A percentile compares a stretch with the other conserved stretches of the same genome.
phyloP scores from a whole-genome alignment of 2,797 vertebrate genomes.

The Chromis chromis region DNA sequence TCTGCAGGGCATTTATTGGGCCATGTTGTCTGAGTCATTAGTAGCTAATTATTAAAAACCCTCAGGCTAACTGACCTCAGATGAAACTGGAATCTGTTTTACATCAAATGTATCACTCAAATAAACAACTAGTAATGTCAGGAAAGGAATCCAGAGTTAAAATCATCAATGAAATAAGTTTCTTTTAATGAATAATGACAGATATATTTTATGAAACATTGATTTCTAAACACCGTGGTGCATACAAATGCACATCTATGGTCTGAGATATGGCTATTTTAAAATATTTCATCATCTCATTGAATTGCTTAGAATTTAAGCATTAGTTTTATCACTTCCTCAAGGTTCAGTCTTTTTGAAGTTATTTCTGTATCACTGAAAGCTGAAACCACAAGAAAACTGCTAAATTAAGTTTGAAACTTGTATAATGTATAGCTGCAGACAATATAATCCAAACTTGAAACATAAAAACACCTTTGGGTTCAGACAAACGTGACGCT shows the following conservation, averaged over 20 bases:
- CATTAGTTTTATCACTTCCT: background rate
- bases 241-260: background rate
- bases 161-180: background rate
- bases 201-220: constrained; percentile 13
- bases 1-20: constrained; percentile 39
- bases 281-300: background rate
- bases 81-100: background rate
- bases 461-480: constrained; percentile 2
- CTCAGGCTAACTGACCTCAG: constrained; percentile 14
- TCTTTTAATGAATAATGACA: constrained; percentile 1
- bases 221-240: constrained; percentile 1
- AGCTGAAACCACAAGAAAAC: constrained; percentile 6
- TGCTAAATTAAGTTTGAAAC: constrained; percentile 4
- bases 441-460: constrained; percentile 13
- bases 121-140: background rate
- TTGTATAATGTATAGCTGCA: background rate
- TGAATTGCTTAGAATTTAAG: background rate
- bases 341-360: background rate
- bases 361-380: background rate
- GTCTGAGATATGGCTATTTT: constrained; percentile 20
- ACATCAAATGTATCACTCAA: background rate
- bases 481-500: constrained; percentile 2
- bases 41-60: constrained; percentile 4
- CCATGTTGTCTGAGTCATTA: constrained; percentile 22
- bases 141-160: constrained; percentile 4